phyloP scores from a whole-genome alignment of 2,113 vertebrate genomes.

The Geothlypis trichas region DNA sequence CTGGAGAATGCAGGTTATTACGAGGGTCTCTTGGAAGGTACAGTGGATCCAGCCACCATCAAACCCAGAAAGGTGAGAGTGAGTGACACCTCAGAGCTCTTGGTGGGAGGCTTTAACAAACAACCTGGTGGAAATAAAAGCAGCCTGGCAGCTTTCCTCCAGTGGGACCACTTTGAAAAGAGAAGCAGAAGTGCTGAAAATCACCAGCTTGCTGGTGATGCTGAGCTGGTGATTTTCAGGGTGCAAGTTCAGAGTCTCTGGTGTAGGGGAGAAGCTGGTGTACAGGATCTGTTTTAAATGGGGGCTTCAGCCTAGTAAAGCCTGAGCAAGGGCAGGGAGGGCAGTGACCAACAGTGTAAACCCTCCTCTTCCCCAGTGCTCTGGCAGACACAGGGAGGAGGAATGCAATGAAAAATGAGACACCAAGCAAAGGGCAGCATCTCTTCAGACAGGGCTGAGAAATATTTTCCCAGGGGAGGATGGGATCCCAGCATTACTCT shows the following conservation, averaged over 20 bases:
- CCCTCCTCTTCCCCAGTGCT: background rate
- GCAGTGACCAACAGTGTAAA: background rate
- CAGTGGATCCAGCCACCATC: conserved; percentile 73
- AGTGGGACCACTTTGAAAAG: background rate
- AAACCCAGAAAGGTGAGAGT: conserved; percentile 75
- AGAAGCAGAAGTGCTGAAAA: background rate
- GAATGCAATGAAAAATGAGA: background rate
- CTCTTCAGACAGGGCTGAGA: background rate
- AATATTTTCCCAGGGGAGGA: background rate
- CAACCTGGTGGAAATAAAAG: background rate
- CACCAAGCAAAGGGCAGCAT: background rate
- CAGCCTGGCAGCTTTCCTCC: background rate
- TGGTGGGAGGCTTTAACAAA: background rate
- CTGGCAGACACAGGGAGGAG: rapidly evolving
- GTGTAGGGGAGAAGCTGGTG: background rate
- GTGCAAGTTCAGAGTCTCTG: background rate
- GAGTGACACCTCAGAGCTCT: background rate
- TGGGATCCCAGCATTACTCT: background rate
- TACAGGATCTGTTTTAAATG: background rate
- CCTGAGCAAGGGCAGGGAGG: background rate
- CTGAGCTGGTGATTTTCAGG: background rate
- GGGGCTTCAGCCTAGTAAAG: background rate
- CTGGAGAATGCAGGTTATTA: conserved; percentile 86
- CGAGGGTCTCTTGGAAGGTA: conserved; percentile 74
- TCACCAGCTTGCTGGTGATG: background rate